Percentiles rank a stretch among this genome's conserved stretches.
Conservation (phyloP, 1,140 invertebrate species). For the Calliphora vicina region DNA sequence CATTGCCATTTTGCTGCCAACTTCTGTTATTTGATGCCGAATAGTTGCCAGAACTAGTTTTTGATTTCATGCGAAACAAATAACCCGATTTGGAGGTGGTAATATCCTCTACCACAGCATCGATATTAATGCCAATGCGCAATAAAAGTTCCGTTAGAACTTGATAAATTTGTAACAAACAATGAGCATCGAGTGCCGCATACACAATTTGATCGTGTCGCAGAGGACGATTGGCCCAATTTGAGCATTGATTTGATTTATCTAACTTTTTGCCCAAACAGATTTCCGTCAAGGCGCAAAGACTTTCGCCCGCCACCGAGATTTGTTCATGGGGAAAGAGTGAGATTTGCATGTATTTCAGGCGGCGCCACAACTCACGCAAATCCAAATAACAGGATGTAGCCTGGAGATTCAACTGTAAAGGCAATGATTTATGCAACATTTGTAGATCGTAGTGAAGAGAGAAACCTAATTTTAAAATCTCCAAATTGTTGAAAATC, state of each 20-base stretch:
- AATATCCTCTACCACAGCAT: conserved; percentile 66
- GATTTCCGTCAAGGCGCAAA: conserved; percentile 74
- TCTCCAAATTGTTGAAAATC: conserved; percentile 71
- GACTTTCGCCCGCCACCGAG: conserved; percentile 49
- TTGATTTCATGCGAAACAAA: conserved; percentile 34
- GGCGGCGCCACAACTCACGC: conserved; percentile 54
- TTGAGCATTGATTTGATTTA: conserved; percentile 85
- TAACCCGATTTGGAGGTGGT: conserved; percentile 52
- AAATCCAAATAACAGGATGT: conserved; percentile 57
- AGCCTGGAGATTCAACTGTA: conserved; percentile 52
- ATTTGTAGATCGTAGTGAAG: conserved; percentile 53
- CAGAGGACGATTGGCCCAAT: conserved; percentile 83
- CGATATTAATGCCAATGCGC: conserved; percentile 65
- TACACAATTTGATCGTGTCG: conserved; percentile 77
- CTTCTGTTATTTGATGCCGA: background rate
- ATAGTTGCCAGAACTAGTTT: background rate
- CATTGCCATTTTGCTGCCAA: background rate
- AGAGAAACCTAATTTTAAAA: conserved; percentile 70
- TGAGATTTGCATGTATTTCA: conserved; percentile 49
- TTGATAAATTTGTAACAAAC: conserved; percentile 77
- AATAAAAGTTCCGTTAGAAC: conserved; percentile 64
- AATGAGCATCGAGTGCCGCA: conserved; percentile 83
- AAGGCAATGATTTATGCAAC: conserved; percentile 55
- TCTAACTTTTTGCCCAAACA: conserved; percentile 77
- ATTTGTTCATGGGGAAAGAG: conserved; percentile 52